phyloP scores from a whole-genome alignment of 2,113 vertebrate genomes.

The Todiramphus chloris region DNA sequence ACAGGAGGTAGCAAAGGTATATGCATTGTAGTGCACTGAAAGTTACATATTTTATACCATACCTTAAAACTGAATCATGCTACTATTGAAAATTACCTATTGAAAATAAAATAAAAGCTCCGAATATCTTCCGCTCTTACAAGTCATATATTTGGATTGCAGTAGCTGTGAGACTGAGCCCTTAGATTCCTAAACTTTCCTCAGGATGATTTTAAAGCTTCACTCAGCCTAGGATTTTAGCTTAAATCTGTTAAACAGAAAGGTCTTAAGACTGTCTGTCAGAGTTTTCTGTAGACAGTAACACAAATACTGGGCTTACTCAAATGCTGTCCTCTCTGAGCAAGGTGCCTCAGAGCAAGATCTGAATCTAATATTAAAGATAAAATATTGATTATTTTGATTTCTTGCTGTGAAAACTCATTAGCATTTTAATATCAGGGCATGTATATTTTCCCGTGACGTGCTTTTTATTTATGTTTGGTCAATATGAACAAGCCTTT shows the following conservation, averaged over 20 bases:
- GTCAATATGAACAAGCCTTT: slow-evolving; percentile 28
- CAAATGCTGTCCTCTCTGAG: slow-evolving; percentile 15
- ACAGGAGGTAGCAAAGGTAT: background rate
- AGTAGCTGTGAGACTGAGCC: slow-evolving; percentile 1
- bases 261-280: slow-evolving; percentile 51
- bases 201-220: slow-evolving; percentile 58
- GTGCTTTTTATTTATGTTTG: slow-evolving; percentile 24
- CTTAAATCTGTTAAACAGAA: slow-evolving; percentile 52
- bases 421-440: slow-evolving; percentile 38
- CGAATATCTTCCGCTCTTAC: background rate
- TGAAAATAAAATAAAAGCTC: background rate
- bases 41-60: background rate
- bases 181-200: slow-evolving; percentile 36
- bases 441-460: slow-evolving; percentile 11
- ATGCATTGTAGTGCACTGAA: background rate
- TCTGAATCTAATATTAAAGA: slow-evolving; percentile 41
- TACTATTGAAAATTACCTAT: background rate
- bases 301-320: slow-evolving; percentile 44
- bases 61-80: background rate
- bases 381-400: slow-evolving; percentile 56
- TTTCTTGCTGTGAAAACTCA: slow-evolving; percentile 56
- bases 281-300: slow-evolving; percentile 47
- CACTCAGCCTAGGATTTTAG: slow-evolving; percentile 48
- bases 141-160: background rate
- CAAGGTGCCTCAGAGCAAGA: slow-evolving; percentile 32